Evolutionary conservation across 2,113 vertebrate genomes (phyloP), one percentile per base, ranked within the genome.

Genomic region (Colistium nudipinnis): DNA sequence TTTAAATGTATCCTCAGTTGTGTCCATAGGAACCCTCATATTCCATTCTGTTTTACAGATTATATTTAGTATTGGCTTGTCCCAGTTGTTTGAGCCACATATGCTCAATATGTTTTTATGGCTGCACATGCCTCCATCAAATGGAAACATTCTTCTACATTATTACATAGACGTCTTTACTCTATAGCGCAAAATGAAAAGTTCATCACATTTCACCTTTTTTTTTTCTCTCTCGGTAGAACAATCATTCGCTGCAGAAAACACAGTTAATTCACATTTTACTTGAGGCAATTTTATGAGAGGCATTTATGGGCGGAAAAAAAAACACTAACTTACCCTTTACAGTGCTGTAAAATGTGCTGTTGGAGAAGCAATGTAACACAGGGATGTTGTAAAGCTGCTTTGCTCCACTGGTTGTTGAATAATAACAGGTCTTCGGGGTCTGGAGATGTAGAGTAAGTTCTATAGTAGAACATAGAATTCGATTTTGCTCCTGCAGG

Each of bases 331-430:
- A 9, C 20, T 25, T 70, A 27, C 20, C 33, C 6, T 86, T 80
- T 39, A 78, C 65, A 68, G 31, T 25, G 44, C 38, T 53, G 57
- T 86, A 33, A 83, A 89, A 80, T 47, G 12, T 66, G 25, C 30
- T 56, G 52, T 68, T 70, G 25, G 59, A 51, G 74, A 43, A 69
- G 36, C 31, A 65, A 24, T 56, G 52, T 14, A 64, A 52, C 45
- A 31, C 38, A 9, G 11, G 13, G 31, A 70, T 52, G 27, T 41
- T 68, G 71, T 77, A 65, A 80, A 78, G 62, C 57, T 43, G 13
- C 65, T 45, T 33, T 51, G 39, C 36, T 61, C 10, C 49, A 30
- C n/a, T 51, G 51, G 45, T 62, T 89, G 83, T 78, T 81, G 57
- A 59, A 62, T 66, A 59, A 62, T 66, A 55, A 53, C 64, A 73